Evolutionary conservation across 2,797 vertebrate genomes (phyloP).

Genomic region (Peromyscus attwateri): DNA sequence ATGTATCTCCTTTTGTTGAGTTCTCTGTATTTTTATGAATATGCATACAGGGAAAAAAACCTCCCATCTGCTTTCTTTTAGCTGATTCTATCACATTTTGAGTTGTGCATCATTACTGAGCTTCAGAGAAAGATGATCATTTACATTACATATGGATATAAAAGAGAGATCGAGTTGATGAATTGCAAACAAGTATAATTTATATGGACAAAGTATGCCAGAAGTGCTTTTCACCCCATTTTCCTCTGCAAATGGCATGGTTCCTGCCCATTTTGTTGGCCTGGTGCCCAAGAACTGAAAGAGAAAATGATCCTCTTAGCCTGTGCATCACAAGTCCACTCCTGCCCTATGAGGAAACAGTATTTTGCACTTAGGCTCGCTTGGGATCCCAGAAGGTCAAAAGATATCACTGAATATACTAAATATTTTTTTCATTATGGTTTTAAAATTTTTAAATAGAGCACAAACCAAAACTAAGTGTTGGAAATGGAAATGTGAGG

Average conservation of each 20-base stretch:
- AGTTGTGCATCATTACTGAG: conserved; percentile 72
- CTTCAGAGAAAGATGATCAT: conserved; percentile 78
- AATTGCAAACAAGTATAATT: conserved; percentile 84
- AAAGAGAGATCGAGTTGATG: conserved; percentile 77
- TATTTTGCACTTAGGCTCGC: neutral
- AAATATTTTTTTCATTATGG: conserved; percentile 36
- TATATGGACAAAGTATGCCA: conserved; percentile 78
- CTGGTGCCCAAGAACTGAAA: conserved; percentile 57
- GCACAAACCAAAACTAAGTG: neutral
- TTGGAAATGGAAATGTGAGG: conserved; percentile 30
- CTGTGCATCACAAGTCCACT: conserved; percentile 14
- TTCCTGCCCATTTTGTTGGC: conserved; percentile 78
- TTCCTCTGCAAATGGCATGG: conserved; percentile 75
- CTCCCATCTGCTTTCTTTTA: conserved; percentile 80
- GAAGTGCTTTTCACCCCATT: conserved; percentile 78
- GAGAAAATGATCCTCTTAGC: neutral
- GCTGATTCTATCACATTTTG: conserved; percentile 82
- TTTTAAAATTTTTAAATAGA: conserved; percentile 40
- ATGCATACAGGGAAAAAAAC: conserved; percentile 69
- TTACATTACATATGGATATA: conserved; percentile 79
- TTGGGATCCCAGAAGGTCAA: conserved; percentile 2
- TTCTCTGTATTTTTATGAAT: conserved; percentile 80
- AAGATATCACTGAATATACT: conserved; percentile 13
- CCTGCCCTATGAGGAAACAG: neutral
- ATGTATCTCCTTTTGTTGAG: conserved; percentile 68